Evolutionary conservation across 2,113 vertebrate species (phyloP).

Genomic region (Blennius ocellaris): DNA sequence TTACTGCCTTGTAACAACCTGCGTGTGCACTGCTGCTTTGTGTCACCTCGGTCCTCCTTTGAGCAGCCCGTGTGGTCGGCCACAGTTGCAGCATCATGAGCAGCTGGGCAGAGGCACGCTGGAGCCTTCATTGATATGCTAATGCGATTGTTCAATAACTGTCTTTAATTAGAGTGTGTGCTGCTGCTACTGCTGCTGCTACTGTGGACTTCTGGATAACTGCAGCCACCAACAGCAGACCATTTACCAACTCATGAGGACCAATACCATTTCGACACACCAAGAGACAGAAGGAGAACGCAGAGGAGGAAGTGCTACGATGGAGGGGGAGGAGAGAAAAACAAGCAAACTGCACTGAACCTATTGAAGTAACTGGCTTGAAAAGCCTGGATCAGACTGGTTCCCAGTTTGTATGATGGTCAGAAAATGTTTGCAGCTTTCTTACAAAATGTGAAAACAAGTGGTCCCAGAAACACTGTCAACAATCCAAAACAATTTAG

Average conservation of each 20-base stretch:
- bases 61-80: slow-evolving; percentile 23
- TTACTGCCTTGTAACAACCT: not conserved
- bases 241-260: slow-evolving; percentile 57
- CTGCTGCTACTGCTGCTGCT: slow-evolving; percentile 16
- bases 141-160: slow-evolving; percentile 76
- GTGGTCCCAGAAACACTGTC: too few species aligned
- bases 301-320: too few species aligned
- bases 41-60: not conserved
- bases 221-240: slow-evolving; percentile 44
- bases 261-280: slow-evolving; percentile 17
- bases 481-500: too few species aligned
- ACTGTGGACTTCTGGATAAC: slow-evolving; percentile 55
- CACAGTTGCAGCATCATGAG: slow-evolving; percentile 14
- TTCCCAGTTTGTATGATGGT: too few species aligned
- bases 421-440: too few species aligned
- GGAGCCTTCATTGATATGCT: slow-evolving; percentile 76
- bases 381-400: too few species aligned
- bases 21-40: not conserved
- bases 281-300: slow-evolving; percentile 3
- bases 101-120: slow-evolving; percentile 19
- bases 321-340: not conserved
- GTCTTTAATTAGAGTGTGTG: slow-evolving; percentile 74
- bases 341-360: too few species aligned
- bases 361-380: too few species aligned
- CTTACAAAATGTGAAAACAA: too few species aligned